These are phyloP conservation scores for Asarcornis scutulata DNA, from an alignment of 2,113 vertebrate species.

Conservation along the genomic window DNA sequence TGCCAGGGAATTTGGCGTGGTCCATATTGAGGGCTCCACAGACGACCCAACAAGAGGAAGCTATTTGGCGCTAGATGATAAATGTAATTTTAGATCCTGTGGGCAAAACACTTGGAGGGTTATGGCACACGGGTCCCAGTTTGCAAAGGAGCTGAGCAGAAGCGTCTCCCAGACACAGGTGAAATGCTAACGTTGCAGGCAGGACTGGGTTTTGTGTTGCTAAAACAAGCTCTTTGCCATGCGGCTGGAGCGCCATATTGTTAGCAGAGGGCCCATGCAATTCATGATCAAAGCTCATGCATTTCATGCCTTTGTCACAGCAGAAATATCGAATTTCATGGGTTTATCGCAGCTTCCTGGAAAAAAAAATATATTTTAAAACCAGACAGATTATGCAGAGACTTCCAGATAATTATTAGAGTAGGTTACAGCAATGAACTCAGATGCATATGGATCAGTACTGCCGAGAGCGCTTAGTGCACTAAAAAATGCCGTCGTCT, in stretches of 20 bases:
- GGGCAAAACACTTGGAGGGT: neutral
- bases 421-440: conserved; percentile 15
- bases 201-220: neutral
- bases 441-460: neutral
- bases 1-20: neutral
- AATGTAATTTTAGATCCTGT: neutral
- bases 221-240: conserved; percentile 29
- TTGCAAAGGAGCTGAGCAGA: neutral
- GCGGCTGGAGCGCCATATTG: neutral
- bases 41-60: neutral
- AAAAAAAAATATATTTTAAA: conserved; percentile 9
- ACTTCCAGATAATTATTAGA: conserved; percentile 36
- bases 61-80: neutral
- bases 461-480: neutral
- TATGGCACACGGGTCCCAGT: neutral
- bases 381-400: conserved; percentile 53
- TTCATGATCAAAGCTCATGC: conserved; percentile 61
- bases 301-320: conserved; percentile 68
- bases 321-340: conserved; percentile 64
- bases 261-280: conserved; percentile 17
- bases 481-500: neutral
- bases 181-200: neutral
- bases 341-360: conserved; percentile 11
- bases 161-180: neutral
- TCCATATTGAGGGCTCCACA: neutral